Conservation (phyloP, 2,888 invertebrate species). For the Arge pagana region DNA sequence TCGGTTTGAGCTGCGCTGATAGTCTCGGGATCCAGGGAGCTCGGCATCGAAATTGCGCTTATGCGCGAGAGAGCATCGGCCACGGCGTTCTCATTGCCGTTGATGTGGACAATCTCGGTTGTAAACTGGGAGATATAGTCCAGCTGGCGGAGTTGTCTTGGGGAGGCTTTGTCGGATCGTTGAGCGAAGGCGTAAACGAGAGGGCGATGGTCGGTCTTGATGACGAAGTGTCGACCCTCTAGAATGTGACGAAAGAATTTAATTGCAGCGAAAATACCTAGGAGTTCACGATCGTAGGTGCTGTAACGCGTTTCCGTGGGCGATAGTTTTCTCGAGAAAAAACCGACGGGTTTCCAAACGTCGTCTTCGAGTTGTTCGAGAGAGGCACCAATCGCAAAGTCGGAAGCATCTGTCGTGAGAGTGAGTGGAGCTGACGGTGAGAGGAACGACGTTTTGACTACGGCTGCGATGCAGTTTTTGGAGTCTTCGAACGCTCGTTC, state of each 20-base stretch:
- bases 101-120: conserved; percentile 19
- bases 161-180: conserved; percentile 12
- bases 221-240: conserved; percentile 21
- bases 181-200: conserved; percentile 20
- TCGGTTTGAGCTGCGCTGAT: conserved; percentile 11
- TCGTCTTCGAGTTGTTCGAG: conserved; percentile 20
- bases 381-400: conserved; percentile 23
- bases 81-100: conserved; percentile 27
- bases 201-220: conserved; percentile 26
- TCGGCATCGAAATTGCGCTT: conserved; percentile 24
- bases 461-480: conserved; percentile 22
- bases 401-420: conserved; percentile 29
- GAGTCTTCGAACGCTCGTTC: conserved; percentile 18
- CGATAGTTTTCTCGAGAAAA: conserved; percentile 22
- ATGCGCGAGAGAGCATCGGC: conserved; percentile 29
- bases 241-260: conserved; percentile 22
- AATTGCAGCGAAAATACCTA: conserved; percentile 22
- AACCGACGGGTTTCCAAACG: conserved; percentile 23
- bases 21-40: neutral
- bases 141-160: conserved; percentile 22
- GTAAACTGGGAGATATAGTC: conserved; percentile 24
- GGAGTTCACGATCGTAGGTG: conserved; percentile 32
- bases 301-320: conserved; percentile 33
- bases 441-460: conserved; percentile 26
- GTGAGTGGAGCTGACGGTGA: conserved; percentile 21